Conservation (phyloP, 2,113 vertebrate genomes). For the Phylloscopus trochiloides region DNA sequence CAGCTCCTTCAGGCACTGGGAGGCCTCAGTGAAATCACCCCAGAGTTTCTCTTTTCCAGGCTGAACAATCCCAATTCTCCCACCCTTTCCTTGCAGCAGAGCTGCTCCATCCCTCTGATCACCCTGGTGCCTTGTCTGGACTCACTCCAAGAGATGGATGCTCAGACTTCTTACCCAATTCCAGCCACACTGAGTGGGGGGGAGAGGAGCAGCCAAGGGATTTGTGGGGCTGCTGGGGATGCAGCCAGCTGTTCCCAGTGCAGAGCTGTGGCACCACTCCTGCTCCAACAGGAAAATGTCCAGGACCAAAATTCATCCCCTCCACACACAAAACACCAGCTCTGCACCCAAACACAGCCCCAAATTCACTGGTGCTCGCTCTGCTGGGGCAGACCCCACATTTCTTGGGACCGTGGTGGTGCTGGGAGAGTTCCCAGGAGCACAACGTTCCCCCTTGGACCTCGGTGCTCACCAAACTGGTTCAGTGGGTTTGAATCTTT, state of each 20-base stretch:
- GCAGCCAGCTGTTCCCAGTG: not conserved
- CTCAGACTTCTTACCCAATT: not conserved
- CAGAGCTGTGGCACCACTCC: not conserved
- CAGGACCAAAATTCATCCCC: not conserved
- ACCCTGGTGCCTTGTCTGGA: not conserved
- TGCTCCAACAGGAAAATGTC: not conserved
- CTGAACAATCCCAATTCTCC: not conserved
- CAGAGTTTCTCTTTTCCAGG: not conserved
- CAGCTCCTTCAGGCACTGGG: not conserved
- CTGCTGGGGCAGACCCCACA: not conserved
- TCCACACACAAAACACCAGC: accelerated
- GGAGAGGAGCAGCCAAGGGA: not conserved
- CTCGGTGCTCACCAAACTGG: accelerated
- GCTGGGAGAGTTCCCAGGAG: accelerated
- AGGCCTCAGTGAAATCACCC: not conserved
- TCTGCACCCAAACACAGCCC: not conserved
- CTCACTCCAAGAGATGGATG: not conserved
- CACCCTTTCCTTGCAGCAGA: not conserved
- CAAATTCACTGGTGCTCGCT: not conserved
- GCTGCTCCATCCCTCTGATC: not conserved
- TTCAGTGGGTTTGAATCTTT: not conserved
- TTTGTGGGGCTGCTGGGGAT: not conserved
- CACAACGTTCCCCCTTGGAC: accelerated
- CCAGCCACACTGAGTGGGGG: not conserved
- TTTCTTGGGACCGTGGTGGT: accelerated